Evolutionary conservation across 2,113 vertebrate genomes (phyloP).

Genomic region (Cranoglanis bouderius): DNA sequence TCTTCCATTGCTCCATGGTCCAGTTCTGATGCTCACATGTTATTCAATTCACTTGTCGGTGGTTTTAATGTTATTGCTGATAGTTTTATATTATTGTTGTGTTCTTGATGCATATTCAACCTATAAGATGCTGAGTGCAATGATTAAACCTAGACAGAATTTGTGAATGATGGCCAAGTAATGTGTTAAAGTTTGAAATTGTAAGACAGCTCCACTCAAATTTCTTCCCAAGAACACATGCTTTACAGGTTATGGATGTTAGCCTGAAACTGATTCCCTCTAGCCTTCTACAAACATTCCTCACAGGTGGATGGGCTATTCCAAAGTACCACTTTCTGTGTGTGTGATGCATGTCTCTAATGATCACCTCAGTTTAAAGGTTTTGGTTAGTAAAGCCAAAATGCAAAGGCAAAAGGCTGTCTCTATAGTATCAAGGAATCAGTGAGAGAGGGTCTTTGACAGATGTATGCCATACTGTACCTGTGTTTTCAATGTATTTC

Average conservation of each 20-base stretch:
- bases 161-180: neutral
- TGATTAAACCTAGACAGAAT: neutral
- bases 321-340: neutral
- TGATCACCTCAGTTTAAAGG: neutral
- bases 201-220: neutral
- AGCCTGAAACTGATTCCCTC: neutral
- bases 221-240: neutral
- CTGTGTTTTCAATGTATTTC: neutral
- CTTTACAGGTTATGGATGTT: neutral
- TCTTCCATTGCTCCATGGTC: too few relatives aligned
- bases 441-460: neutral
- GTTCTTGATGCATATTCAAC: neutral
- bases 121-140: neutral
- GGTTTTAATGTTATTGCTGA: too few relatives aligned
- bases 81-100: neutral
- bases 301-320: neutral
- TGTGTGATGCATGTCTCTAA: neutral
- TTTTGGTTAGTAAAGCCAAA: neutral
- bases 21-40: too few relatives aligned
- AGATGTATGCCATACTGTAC: neutral
- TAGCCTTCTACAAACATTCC: neutral
- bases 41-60: too few relatives aligned
- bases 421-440: neutral
- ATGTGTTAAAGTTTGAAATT: neutral
- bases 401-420: neutral